Percentiles rank a stretch among this genome's conserved stretches.
Evolutionary conservation across 2,888 invertebrate genomes (phyloP).

Genomic region (Melieria omissa): DNA sequence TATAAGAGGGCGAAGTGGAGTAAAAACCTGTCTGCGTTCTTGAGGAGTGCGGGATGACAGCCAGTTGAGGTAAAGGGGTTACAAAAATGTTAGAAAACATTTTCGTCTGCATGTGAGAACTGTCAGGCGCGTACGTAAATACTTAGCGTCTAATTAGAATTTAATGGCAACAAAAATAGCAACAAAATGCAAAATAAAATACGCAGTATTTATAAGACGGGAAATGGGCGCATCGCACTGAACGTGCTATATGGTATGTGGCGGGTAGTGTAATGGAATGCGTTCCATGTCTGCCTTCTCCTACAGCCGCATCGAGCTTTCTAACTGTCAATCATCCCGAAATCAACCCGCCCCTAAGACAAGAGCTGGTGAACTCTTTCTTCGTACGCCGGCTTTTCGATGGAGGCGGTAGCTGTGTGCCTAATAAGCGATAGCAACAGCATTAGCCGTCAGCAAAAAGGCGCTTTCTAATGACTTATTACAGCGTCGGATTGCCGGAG

Average conservation of each 20-base stretch:
- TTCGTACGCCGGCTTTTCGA: not conserved
- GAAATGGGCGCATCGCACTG: no score
- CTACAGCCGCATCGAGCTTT: no score
- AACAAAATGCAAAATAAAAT: not conserved
- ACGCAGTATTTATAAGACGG: no score
- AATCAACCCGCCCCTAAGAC: no score
- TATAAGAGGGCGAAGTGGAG: slow-evolving; percentile 16
- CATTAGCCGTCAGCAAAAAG: slow-evolving; percentile 52
- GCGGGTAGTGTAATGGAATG: no score
- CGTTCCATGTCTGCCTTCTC: no score
- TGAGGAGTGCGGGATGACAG: slow-evolving; percentile 10
- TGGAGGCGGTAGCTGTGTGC: slow-evolving; percentile 42
- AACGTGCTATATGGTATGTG: no score
- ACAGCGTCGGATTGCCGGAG: slow-evolving; percentile 20
- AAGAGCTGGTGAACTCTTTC: not conserved
- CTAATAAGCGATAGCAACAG: slow-evolving; percentile 57
- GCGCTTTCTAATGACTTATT: slow-evolving; percentile 59
- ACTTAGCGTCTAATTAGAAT: slow-evolving; percentile 62
- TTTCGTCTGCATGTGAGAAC: not conserved
- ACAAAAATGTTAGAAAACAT: slow-evolving; percentile 52
- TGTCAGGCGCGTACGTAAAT: slow-evolving; percentile 35
- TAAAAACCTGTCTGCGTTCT: slow-evolving; percentile 23
- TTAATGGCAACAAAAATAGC: slow-evolving; percentile 60
- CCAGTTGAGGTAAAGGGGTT: slow-evolving; percentile 51
- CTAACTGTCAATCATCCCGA: no score